phyloP scores from a whole-genome alignment of 2,113 vertebrate species.

The Myotis brandtii region DNA sequence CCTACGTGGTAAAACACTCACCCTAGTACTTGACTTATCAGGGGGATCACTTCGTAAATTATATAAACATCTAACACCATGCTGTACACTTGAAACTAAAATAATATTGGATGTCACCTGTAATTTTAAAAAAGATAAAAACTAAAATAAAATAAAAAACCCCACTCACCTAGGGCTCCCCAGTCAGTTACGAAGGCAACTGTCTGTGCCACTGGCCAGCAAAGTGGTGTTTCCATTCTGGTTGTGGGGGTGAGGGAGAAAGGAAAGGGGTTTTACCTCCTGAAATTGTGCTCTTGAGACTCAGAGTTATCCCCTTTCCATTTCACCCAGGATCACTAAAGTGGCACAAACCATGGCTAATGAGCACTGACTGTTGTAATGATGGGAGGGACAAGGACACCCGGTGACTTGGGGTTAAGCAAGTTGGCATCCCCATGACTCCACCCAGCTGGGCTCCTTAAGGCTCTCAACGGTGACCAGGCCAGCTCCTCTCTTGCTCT shows the following conservation, averaged over 20 bases:
- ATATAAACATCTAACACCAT: neutral
- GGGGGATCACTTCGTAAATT: neutral
- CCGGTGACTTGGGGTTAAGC: neutral
- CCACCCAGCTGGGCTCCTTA: neutral
- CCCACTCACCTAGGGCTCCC: neutral
- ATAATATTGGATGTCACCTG: neutral
- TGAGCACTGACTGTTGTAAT: neutral
- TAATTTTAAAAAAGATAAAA: neutral
- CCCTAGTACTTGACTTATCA: neutral
- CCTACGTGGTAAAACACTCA: neutral
- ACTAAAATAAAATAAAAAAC: neutral
- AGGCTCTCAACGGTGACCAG: neutral
- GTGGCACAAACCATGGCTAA: neutral
- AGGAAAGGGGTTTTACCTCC: neutral
- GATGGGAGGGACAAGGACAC: neutral
- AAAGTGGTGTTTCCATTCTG: neutral
- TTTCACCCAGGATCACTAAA: neutral
- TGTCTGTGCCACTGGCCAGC: neutral
- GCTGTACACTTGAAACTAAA: neutral
- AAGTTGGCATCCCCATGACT: neutral
- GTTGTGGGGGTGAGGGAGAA: neutral
- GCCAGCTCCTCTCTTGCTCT: neutral
- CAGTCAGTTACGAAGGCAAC: neutral
- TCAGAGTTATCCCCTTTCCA: neutral
- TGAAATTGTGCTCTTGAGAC: conserved; percentile 21